Base-by-base conservation (phyloP, 2,113 vertebrate species). In the Elephas maximus region DNA sequence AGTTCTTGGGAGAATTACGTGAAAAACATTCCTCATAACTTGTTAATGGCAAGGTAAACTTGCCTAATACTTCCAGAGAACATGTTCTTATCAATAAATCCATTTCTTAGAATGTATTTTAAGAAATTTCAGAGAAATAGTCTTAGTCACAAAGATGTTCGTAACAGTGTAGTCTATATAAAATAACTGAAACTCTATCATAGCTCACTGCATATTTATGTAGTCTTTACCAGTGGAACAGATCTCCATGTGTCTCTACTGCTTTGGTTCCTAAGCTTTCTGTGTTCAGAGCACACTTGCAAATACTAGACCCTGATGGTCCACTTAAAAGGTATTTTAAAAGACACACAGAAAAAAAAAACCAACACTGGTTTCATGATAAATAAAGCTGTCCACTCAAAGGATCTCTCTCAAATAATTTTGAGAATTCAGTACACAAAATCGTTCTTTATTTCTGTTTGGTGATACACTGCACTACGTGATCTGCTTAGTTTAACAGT, bases 91-190 rank as follows among this genome's bases (percentile, higher is more conserved):
- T 94, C 11, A 86, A 85, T 17, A 95, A 90, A 85, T 53, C 53
- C 30, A 85, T 74, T 95, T 94, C 51, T 87, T 93, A 77, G 80
- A 90, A 85, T 83, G 24, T 77, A 85, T 81, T 26, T 65, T 81
- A 95, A 63, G 87, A 41, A 88, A 91, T 93, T 76, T 73, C 85
- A 93, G 26, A 18, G 11, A 86, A 86, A 93, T 37, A 33, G 3
- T 69, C 57, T 60, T 76, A 86, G 37, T 73, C 5, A 91, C 18
- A 44, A 90, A 79, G 17, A 30, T 65, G 44, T 90, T 65, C 23
- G 9, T 21, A 88, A 44, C 83, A 78, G 24, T 63, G 62, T 33
- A 86, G 81, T 45, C 94, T 71, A 57, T 28, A 81, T 30, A 86
- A 48, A 82, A 80, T 15, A 91, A 80, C 6, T 12, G 8, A 77